Percentiles rank a stretch among this genome's conserved stretches.
Conservation (phyloP, 2,888 invertebrate species). For the Imbricaverruca yamaguchii region DNA sequence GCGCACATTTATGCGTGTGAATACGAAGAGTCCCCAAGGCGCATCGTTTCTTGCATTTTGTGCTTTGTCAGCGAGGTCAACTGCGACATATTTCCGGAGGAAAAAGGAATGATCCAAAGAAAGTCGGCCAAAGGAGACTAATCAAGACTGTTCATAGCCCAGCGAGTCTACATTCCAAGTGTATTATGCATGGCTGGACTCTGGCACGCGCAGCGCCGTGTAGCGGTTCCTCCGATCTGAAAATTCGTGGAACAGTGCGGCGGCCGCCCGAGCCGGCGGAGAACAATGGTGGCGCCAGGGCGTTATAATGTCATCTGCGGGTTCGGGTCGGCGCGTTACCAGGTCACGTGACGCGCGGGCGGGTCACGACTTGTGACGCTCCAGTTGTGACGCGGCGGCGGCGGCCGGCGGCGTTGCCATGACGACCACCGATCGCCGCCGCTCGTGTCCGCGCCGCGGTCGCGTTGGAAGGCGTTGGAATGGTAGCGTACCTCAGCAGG, state of each 20-base stretch:
- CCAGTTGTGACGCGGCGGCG: not conserved
- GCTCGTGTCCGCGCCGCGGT: not conserved
- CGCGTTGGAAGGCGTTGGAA: not conserved
- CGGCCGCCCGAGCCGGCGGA: not conserved
- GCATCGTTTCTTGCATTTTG: too few relatives aligned
- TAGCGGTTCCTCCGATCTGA: not conserved
- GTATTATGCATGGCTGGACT: too few relatives aligned
- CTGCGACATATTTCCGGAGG: too few relatives aligned
- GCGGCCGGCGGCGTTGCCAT: not conserved
- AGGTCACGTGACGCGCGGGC: not conserved
- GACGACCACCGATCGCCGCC: not conserved
- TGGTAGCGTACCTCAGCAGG: not conserved
- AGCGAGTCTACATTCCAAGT: too few relatives aligned
- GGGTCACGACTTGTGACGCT: not conserved
- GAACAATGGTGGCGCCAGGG: not conserved
- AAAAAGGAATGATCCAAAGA: too few relatives aligned
- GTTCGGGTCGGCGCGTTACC: not conserved
- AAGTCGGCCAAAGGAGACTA: too few relatives aligned
- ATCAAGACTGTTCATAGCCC: too few relatives aligned
- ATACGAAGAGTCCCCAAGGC: too few relatives aligned
- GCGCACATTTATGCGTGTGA: too few relatives aligned
- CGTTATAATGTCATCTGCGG: not conserved
- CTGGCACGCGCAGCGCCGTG: not conserved
- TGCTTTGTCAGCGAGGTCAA: too few relatives aligned
- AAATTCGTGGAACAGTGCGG: not conserved